Percentiles rank a stretch among this genome's conserved stretches.
Conservation (phyloP, 1,140 invertebrate species). For the Acyrthosiphon pisum region DNA sequence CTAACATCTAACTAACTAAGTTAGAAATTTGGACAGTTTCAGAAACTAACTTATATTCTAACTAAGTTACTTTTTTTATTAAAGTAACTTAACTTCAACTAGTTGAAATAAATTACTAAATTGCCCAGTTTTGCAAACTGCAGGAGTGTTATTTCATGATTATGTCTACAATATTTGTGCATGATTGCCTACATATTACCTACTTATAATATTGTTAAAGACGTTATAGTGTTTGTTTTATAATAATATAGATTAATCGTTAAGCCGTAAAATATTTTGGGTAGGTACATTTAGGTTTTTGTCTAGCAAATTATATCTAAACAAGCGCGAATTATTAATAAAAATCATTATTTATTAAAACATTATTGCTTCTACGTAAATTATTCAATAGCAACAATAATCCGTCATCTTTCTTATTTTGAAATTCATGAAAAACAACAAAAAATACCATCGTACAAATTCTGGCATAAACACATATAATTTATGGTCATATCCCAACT, state of each 20-base stretch:
- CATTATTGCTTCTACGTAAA: background rate
- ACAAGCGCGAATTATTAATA: background rate
- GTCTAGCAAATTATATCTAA: background rate
- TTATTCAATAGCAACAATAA: background rate
- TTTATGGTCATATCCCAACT: conserved; percentile 19
- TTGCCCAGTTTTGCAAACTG: too few species aligned
- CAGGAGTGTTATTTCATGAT: background rate
- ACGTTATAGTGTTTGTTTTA: background rate
- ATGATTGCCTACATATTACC: too few species aligned
- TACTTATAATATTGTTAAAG: background rate
- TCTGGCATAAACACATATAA: conserved; percentile 5
- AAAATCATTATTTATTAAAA: conserved; percentile 3
- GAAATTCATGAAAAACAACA: conserved; percentile 22
- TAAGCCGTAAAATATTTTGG: too few species aligned
- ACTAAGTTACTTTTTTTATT: too few species aligned
- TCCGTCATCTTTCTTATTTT: background rate
- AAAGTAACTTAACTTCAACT: too few species aligned
- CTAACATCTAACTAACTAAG: too few species aligned
- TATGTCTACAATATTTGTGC: background rate
- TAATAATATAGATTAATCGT: background rate
- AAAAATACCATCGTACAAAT: background rate
- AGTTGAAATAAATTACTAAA: too few species aligned
- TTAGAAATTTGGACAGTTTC: too few species aligned
- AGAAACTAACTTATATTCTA: too few species aligned
- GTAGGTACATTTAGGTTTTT: background rate